Base-by-base conservation (phyloP, 2,888 invertebrate genomes). In the Coleophora deauratella region DNA sequence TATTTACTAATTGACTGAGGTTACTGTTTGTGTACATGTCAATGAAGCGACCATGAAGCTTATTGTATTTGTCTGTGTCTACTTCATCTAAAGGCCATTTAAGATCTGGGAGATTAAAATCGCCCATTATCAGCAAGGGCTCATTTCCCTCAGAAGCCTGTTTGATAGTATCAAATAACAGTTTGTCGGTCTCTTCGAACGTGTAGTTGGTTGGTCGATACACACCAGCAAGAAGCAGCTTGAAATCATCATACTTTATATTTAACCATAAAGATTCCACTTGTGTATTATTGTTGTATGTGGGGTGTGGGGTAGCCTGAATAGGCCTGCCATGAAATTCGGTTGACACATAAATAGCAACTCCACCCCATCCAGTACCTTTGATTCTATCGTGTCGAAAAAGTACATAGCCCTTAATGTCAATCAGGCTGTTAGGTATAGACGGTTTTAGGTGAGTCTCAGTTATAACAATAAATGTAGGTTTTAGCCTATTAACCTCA, bases 401-500 rank as follows among this genome's bases (percentile, higher is more conserved):
- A 11, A 43, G 32, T 13, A 28, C 32, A 28, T 43, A 43, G 11
- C 40, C 43, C 10, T 39, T 39, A 11, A 40, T 40, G 30, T 43
- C 28, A 21, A 43, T 15, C 4, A 43, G 15, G 32, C 38, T 38
- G 33, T 42, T 32, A 9, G 7, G 9, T 12, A 42, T 38, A 1
- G 14, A 32, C 9, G 43, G 39, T 36, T 39, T 39, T 12, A 43
- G 33, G 27, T 40, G 39, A 14, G 40, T 43, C n/a, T 43, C 43
- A 21, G 43, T 38, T 10, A 37, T 41, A 33, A 44, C 40, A 33
- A 43, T 43, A 27, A 36, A 43, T n/a, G 44, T 44, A 14, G 44
- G 44, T 38, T 35, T 41, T 32, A 38, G 28, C 12, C 28, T 44
- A 38, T 38, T 28, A 33, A 44, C 27, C 21, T 41, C 38, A 13